Conservation (phyloP, 1,140 invertebrate species). For the Vollenhovia emeryi region DNA sequence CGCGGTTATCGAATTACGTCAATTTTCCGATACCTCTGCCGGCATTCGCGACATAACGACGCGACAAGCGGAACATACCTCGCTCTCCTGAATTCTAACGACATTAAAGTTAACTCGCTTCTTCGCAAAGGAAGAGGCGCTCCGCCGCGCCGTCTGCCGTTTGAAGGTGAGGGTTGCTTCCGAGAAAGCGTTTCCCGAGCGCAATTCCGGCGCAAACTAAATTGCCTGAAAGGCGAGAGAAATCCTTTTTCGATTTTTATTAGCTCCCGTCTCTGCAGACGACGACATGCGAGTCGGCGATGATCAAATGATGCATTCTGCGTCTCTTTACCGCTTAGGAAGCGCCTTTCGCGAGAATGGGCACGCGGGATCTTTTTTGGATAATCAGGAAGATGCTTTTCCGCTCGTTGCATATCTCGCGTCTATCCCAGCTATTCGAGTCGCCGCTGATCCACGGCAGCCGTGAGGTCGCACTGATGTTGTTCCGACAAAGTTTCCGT, state of each 20-base stretch:
- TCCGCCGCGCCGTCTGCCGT: not conserved
- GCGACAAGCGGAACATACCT: not conserved
- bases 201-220: constrained; percentile 1
- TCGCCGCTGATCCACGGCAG: not conserved
- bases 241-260: not conserved
- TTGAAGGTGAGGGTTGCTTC: not conserved
- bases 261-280: not conserved
- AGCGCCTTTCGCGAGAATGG: not conserved
- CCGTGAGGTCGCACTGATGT: not conserved
- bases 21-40: not conserved
- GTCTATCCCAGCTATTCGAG: not conserved
- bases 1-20: constrained; percentile 44
- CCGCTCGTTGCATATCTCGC: not conserved
- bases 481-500: constrained; percentile 21
- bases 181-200: not conserved
- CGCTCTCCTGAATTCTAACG: constrained; percentile 26
- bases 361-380: not conserved
- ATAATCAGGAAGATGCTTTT: not conserved
- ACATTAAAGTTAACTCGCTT: constrained; percentile 10
- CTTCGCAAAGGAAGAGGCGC: not conserved
- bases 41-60: constrained; percentile 5
- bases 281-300: not conserved
- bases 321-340: not conserved
- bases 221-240: constrained; percentile 7
- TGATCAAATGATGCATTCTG: not conserved